Evolutionary conservation across 2,888 invertebrate genomes (phyloP), one percentile per base, ranked within the genome.

Genomic region (Hybos culiciformis): DNA sequence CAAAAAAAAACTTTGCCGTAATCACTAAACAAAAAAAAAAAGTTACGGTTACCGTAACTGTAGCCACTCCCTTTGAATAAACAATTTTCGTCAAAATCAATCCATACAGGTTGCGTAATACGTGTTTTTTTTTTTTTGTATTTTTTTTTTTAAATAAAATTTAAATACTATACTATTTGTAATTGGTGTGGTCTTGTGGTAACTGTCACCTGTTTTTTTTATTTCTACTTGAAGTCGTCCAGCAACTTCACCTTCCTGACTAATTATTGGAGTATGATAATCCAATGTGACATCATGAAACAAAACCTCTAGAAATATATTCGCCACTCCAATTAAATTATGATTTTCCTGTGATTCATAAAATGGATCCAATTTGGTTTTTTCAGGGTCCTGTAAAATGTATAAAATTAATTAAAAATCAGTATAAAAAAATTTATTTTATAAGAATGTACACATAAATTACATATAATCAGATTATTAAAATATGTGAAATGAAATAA

Each of bases 231-330:
- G 83, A 50, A 91, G 69, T 56, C 88, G 74, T n/a, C 90, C 90
- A 44, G 88, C 87, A 43, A 91, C 90, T 73, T 97, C 96, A 21
- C 97, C 97, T 70, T 98, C 97, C 62, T 98, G 97, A 59, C 92
- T 96, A 59, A 98, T 97, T 57, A 98, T 96, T 15, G 98, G 97
- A 43, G 96, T 96, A 62, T 94, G 92, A 66, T 97, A 97, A 67
- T 94, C 91, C 40, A 98, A 72, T 46, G 83, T 83, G 31, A 96
- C 92, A 66, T 96, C 92, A 62, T 96, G 84, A 61, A 87, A 88
- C 50, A 90, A 62, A 36, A 90, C 88, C 67, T 96, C 96, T 37
- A 98, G 70, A 70, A 96, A 98, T 50, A 98, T 80, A 66, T 98
- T 98, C 12, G 97, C 97, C 5, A 98, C 97, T 6, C 97, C 98